These are phyloP conservation scores for Pipistrellus pygmaeus DNA, from an alignment of 2,797 vertebrate genomes.

Conservation along the genomic window DNA sequence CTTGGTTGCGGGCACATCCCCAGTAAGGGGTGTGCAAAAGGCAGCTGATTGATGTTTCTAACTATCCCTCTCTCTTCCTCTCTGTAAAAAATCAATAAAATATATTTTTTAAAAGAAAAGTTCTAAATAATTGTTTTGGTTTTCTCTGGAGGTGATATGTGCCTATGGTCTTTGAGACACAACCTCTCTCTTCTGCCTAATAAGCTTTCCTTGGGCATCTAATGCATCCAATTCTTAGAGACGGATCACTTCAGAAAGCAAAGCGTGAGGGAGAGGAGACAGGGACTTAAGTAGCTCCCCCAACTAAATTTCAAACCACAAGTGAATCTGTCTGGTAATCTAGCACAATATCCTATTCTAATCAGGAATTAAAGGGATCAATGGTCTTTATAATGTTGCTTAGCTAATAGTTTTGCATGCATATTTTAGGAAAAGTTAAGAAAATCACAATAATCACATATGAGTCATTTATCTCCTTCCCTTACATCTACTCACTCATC, in stretches of 20 bases:
- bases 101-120: too few species aligned
- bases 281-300: background rate
- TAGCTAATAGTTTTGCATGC: conserved; percentile 39
- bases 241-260: conserved; percentile 16
- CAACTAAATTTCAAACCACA: conserved; percentile 10
- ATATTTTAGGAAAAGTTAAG: conserved; percentile 73
- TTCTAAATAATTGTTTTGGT: conserved; percentile 19
- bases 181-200: background rate
- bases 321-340: background rate
- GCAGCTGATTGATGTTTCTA: too few species aligned
- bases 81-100: too few species aligned
- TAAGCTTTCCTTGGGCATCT: conserved; percentile 11
- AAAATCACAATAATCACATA: conserved; percentile 69
- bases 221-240: background rate
- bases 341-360: background rate
- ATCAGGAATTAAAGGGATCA: background rate
- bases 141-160: background rate
- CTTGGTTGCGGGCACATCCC: too few species aligned
- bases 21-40: too few species aligned
- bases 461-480: conserved; percentile 68
- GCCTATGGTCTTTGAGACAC: background rate
- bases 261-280: background rate
- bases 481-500: conserved; percentile 64
- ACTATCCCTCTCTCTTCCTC: too few species aligned
- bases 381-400: background rate